Evolutionary conservation across 2,113 vertebrate species (phyloP), one percentile per base, ranked within the genome.

Genomic region (Cisticola juncidis): DNA sequence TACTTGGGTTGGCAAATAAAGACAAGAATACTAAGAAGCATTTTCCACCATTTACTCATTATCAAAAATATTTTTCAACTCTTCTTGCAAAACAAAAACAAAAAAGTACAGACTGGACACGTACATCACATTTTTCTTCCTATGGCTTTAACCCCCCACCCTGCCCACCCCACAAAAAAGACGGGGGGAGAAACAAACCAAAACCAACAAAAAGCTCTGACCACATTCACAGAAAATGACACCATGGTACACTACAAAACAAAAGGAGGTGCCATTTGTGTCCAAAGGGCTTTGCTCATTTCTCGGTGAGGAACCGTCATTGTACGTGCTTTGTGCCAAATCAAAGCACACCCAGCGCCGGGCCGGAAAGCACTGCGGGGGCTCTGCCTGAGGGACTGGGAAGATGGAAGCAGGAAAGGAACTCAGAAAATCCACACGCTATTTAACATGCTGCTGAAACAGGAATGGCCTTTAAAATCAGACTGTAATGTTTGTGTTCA

Each of bases 11-110:
- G 98, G 98, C 98, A 98, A 98, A 98, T 98, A 98, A 98, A 98
- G 98, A 98, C 98, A 98, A 98, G 98, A 98, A 98, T 98, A 98
- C 98, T 98, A 98, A 98, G 97, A 98, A 98, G 98, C 98, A 98
- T 98, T 98, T 98, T 98, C 98, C 98, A 98, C 98, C 98, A 98
- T 98, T 98, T 98, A 98, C 97, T 98, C 98, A 97, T 98, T 99
- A 99, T 99, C 98, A 99, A 99, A 99, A 99, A 99, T 99, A 99
- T 98, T 98, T 98, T 98, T 98, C 98, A 98, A 98, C 98, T 98
- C 98, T 99, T 98, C 98, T 99, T 98, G 98, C 98, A 98, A 98
- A 98, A 98, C 98, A 98, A 97, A 98, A 98, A 98, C 96, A 98
- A 97, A 98, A 97, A 98, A 97, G 97, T 98, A 98, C 98, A 98